Evolutionary conservation across 2,113 vertebrate species (phyloP).

Genomic region (Trematomus loennbergii): DNA sequence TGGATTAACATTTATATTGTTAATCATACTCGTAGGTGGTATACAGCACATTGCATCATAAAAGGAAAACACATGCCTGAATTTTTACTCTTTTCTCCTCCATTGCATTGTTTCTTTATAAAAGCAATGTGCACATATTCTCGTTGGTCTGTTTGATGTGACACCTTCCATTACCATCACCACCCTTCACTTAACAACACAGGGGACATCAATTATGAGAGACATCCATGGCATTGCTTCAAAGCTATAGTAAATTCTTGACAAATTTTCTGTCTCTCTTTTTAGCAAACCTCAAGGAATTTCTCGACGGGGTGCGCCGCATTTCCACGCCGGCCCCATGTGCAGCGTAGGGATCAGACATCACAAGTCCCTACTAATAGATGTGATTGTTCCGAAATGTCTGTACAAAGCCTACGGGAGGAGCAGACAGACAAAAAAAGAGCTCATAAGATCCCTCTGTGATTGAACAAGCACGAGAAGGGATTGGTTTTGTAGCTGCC

Average conservation of each 20-base stretch:
- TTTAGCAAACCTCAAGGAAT: slow-evolving; percentile 48
- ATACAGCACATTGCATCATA: background rate
- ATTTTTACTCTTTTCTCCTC: background rate
- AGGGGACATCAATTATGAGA: background rate
- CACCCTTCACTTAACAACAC: slow-evolving; percentile 2
- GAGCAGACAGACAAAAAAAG: slow-evolving; percentile 64
- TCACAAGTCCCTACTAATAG: slow-evolving; percentile 76
- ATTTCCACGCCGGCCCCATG: slow-evolving; percentile 51
- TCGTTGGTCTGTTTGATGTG: slow-evolving; percentile 19
- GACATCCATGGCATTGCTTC: slow-evolving; percentile 34
- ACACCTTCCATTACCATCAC: slow-evolving; percentile 5
- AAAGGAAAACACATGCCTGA: background rate
- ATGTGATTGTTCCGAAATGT: slow-evolving; percentile 74
- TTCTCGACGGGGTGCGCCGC: slow-evolving; percentile 40
- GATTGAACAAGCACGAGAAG: slow-evolving; percentile 74
- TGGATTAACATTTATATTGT: background rate
- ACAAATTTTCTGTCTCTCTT: slow-evolving; percentile 19
- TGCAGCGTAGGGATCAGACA: slow-evolving; percentile 74
- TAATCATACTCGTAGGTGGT: background rate
- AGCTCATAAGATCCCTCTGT: slow-evolving; percentile 66
- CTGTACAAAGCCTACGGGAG: slow-evolving; percentile 67
- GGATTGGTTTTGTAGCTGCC: slow-evolving; percentile 61
- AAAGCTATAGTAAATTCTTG: slow-evolving; percentile 32
- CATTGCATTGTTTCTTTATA: slow-evolving; percentile 1
- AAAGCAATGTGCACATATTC: slow-evolving; percentile 1